Evolutionary conservation across 2,888 invertebrate genomes (phyloP).

Genomic region (Sarcophaga subvicina): DNA sequence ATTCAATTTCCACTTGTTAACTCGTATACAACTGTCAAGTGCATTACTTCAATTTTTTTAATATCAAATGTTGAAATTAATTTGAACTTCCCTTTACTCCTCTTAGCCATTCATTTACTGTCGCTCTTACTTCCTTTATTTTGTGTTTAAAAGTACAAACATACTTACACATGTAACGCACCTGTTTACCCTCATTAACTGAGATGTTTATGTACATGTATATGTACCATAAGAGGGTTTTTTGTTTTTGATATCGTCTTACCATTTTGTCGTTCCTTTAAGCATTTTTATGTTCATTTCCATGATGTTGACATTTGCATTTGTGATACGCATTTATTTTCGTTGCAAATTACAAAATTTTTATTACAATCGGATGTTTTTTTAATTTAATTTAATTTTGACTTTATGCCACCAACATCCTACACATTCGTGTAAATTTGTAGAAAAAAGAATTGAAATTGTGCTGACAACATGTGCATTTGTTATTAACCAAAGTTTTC

Average conservation of each 20-base stretch:
- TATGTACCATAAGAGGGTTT: not conserved
- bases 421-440: not conserved
- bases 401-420: not conserved
- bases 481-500: too few relatives aligned
- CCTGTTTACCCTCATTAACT: too few relatives aligned
- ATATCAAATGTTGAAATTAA: not conserved
- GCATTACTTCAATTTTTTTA: not conserved
- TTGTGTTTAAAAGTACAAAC: not conserved
- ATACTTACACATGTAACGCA: not conserved
- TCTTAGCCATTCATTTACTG: not conserved
- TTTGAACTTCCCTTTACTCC: not conserved
- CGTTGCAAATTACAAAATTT: not conserved
- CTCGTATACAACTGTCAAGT: not conserved
- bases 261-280: not conserved
- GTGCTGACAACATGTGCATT: too few relatives aligned
- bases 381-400: not conserved
- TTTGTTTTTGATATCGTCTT: not conserved
- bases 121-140: not conserved
- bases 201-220: not conserved
- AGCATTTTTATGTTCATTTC: conserved; percentile 5
- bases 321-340: conserved; percentile 15
- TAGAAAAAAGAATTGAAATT: not conserved
- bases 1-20: not conserved
- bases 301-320: conserved; percentile 42
- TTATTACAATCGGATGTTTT: not conserved